A percentile compares a stretch with the other conserved stretches of the same genome.
phyloP scores from a whole-genome alignment of 2,797 vertebrate genomes.

The Phoxinus dragarum region DNA sequence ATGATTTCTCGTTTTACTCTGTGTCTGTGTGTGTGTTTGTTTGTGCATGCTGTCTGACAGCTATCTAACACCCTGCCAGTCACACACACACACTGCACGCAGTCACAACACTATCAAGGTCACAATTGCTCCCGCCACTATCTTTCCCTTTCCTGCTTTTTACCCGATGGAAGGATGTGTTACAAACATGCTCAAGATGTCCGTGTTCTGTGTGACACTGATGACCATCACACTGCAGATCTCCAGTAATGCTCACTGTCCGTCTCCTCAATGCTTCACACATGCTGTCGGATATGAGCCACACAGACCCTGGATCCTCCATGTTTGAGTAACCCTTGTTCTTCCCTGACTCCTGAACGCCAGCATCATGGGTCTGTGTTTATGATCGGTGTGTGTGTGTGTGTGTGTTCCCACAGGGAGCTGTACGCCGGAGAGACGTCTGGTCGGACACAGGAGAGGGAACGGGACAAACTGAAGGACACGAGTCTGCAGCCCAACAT shows the following conservation, averaged over 20 bases:
- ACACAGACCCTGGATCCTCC: neutral
- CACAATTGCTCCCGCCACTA: neutral
- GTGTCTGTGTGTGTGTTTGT: neutral
- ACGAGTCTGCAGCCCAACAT: slow-evolving; percentile 82
- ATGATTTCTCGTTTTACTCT: slow-evolving; percentile 21
- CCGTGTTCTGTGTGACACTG: neutral
- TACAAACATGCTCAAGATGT: neutral
- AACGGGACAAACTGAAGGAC: slow-evolving; percentile 66
- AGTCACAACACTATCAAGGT: neutral
- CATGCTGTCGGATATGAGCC: neutral
- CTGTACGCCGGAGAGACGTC: slow-evolving; percentile 84
- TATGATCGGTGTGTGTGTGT: neutral
- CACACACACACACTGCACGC: slow-evolving; percentile 64
- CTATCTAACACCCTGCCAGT: slow-evolving; percentile 69
- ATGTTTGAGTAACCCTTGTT: slow-evolving; percentile 7
- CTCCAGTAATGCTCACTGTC: neutral
- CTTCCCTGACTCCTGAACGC: neutral
- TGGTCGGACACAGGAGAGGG: slow-evolving; percentile 76
- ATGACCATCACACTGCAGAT: neutral
- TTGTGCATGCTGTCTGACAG: slow-evolving; percentile 53
- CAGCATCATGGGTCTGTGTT: slow-evolving; percentile 11
- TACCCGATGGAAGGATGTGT: neutral
- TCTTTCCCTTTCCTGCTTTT: neutral
- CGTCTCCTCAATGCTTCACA: neutral
- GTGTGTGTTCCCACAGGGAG: slow-evolving; percentile 77